Evolutionary conservation across 2,113 vertebrate genomes (phyloP).

Genomic region (Alligator sinensis): DNA sequence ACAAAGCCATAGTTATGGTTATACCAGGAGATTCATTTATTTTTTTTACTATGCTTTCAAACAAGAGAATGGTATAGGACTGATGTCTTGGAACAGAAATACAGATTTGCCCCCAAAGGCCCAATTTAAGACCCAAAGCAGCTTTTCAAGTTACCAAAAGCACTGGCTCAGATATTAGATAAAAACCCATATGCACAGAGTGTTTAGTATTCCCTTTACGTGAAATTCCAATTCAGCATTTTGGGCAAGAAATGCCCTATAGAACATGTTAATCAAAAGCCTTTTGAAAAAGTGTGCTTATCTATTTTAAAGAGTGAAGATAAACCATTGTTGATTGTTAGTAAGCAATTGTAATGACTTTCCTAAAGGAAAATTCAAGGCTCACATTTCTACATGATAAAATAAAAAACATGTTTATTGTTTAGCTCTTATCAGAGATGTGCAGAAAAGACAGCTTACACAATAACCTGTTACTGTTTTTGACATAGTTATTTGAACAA

Average conservation of each 20-base stretch:
- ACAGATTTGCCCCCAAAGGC: neutral
- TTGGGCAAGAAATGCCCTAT: neutral
- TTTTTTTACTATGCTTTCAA: neutral
- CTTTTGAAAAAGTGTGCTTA: neutral
- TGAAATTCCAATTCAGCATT: neutral
- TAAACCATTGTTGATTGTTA: neutral
- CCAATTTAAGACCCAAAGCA: neutral
- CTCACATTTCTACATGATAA: neutral
- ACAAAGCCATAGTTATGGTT: neutral
- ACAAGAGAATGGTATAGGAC: fast-evolving
- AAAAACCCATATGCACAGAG: neutral
- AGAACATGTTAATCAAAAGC: neutral
- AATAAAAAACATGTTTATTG: neutral
- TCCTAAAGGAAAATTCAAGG: neutral
- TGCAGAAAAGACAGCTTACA: neutral
- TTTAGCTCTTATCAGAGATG: neutral
- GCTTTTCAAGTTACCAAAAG: neutral
- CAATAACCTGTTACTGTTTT: neutral
- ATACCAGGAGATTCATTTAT: no score
- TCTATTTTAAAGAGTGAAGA: neutral
- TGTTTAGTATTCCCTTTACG: neutral
- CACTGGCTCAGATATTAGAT: neutral
- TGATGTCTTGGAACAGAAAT: neutral
- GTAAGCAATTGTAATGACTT: neutral
- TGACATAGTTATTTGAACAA: no score